phyloP scores from a whole-genome alignment of 2,888 invertebrate species.

The Helicoverpa assulta region DNA sequence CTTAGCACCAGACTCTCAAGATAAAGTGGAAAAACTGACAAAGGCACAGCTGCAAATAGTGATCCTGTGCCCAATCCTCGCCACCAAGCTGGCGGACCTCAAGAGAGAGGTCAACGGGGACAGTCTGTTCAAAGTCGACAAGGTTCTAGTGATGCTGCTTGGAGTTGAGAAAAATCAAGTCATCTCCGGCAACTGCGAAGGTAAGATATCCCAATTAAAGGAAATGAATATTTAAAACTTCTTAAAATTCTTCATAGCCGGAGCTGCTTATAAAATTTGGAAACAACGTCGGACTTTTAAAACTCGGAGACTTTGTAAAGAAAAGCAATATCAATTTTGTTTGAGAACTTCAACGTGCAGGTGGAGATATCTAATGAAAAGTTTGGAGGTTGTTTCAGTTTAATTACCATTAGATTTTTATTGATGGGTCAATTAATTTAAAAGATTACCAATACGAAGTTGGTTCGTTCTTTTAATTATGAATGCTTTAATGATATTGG shows the following conservation, averaged over 20 bases:
- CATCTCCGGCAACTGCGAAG: slow-evolving; percentile 92
- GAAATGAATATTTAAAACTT: slow-evolving; percentile 5
- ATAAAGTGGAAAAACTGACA: slow-evolving; percentile 88
- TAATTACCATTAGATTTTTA: slow-evolving; percentile 11
- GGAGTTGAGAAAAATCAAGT: slow-evolving; percentile 94
- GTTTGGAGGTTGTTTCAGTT: not conserved
- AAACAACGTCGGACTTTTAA: slow-evolving; percentile 13
- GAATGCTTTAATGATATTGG: not conserved
- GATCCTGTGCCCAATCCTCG: slow-evolving; percentile 94
- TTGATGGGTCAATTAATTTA: slow-evolving; percentile 13
- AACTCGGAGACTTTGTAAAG: slow-evolving; percentile 25
- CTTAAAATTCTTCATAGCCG: slow-evolving; percentile 4
- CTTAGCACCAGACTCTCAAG: slow-evolving; percentile 86
- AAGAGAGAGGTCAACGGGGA: slow-evolving; percentile 89
- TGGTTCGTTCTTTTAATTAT: not conserved
- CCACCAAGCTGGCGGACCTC: slow-evolving; percentile 90
- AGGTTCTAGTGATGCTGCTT: slow-evolving; percentile 94
- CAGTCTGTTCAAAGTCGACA: slow-evolving; percentile 92
- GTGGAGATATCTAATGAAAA: not conserved
- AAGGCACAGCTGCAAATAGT: slow-evolving; percentile 94
- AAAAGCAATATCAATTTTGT: slow-evolving; percentile 23
- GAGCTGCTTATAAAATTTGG: slow-evolving; percentile 7
- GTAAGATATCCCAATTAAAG: slow-evolving; percentile 75
- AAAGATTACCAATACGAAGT: not conserved
- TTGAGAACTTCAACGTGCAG: slow-evolving; percentile 1